Evolutionary conservation across 2,113 vertebrate genomes (phyloP).

Genomic region (Capra hircus): DNA sequence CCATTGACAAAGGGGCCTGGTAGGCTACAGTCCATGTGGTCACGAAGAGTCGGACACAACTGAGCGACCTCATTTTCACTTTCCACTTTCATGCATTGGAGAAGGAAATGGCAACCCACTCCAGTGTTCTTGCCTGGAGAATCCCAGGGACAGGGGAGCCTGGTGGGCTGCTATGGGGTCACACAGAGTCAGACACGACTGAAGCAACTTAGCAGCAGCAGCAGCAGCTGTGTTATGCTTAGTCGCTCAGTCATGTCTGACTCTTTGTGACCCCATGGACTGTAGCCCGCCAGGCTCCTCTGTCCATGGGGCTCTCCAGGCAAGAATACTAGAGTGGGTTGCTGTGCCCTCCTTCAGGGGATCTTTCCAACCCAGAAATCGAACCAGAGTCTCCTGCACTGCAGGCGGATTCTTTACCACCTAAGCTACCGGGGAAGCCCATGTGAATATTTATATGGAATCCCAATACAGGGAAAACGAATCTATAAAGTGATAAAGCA

Average conservation of each 20-base stretch:
- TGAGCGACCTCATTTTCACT: too few relatives aligned
- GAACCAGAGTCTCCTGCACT: neutral
- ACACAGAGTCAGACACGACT: too few relatives aligned
- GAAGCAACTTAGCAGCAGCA: too few relatives aligned
- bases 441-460: neutral
- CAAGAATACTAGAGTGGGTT: neutral
- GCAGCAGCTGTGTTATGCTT: neutral
- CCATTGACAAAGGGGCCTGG: too few relatives aligned
- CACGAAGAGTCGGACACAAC: too few relatives aligned
- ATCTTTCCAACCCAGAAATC: neutral
- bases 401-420: neutral
- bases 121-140: too few relatives aligned
- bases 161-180: too few relatives aligned
- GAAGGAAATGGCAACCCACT: too few relatives aligned
- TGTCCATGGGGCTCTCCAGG: neutral
- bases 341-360: neutral
- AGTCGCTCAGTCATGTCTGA: neutral
- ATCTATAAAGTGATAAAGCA: neutral
- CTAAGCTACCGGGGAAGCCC: neutral
- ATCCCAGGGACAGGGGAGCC: too few relatives aligned
- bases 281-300: neutral
- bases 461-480: neutral
- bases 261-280: neutral
- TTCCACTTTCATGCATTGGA: too few relatives aligned
- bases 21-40: too few relatives aligned